A percentile compares a stretch with the other conserved stretches of the same genome.
phyloP scores from a whole-genome alignment of 2,888 invertebrate species.

The Matsumyia berberina region DNA sequence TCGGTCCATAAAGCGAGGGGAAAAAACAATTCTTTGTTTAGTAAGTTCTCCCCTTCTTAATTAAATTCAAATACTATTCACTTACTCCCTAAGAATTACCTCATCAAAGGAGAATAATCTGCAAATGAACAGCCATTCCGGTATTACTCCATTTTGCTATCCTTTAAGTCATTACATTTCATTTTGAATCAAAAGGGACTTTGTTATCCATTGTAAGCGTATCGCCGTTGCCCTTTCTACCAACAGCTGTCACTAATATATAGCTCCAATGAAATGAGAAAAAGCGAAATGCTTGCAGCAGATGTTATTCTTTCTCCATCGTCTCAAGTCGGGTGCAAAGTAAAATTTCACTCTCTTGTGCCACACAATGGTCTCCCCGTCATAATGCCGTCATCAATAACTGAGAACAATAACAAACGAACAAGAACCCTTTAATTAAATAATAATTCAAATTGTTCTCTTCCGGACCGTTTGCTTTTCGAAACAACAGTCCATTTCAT shows the following conservation, averaged over 20 bases:
- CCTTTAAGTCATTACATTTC: conserved; percentile 16
- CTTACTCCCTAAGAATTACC: not conserved
- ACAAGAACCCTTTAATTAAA: conserved; percentile 72
- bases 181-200: conserved; percentile 33
- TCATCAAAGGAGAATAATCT: conserved; percentile 15
- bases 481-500: conserved; percentile 67
- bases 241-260: conserved; percentile 44
- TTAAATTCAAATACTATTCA: not conserved
- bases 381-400: conserved; percentile 69
- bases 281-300: conserved; percentile 20
- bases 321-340: conserved; percentile 29
- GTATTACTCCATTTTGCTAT: not conserved
- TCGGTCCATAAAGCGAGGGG: not conserved
- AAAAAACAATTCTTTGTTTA: not conserved
- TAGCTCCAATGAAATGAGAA: not conserved
- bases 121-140: conserved; percentile 7
- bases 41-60: not conserved
- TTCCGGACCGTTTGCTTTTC: conserved; percentile 62
- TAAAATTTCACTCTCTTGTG: conserved; percentile 32
- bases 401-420: conserved; percentile 57
- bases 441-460: conserved; percentile 75
- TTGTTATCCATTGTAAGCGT: conserved; percentile 16
- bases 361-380: conserved; percentile 13
- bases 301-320: conserved; percentile 31
- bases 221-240: conserved; percentile 3